Evolutionary conservation across 2,888 invertebrate genomes (phyloP), one percentile per base, ranked within the genome.

Genomic region (Rotaria magnacalcarata): DNA sequence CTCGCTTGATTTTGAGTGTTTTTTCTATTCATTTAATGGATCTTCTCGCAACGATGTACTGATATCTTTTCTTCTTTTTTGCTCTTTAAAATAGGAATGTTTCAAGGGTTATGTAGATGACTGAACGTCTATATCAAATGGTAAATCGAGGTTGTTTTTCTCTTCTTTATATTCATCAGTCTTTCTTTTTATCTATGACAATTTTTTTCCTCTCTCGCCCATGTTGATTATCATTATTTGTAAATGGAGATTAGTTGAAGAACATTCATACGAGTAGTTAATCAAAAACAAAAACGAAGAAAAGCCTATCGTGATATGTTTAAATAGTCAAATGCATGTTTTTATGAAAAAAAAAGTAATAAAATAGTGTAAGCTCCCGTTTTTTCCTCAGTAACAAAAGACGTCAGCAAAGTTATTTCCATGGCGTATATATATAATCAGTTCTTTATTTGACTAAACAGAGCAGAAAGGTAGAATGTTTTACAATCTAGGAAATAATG

Each of bases 161-260:
- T 67, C 16, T 27, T 34, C 27, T 67, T 4, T 16, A 67, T 67
- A 6, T 67, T 67, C 67, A 67, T 27, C 27, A 67, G 67, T 19
- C 67, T 27, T 14, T 34, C 27, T 60, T 67, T 67, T 67, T 41
- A 67, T 67, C 67, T 67, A 67, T 67, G 67, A 67, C 16, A 14
- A 67, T 34, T 34, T 41, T 41, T 41, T 34, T 67, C 34, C 34
- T 34, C 34, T 34, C 27, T 67, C 67, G 67, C 14, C 67, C 34
- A 16, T 67, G 27, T 24, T 67, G 67, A 67, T 67, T 67, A 67
- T 67, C 34, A 67, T 67, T 67, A 67, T 67, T 67, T 67, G 67
- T 67, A 34, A 67, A 34, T 67, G 34, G 24, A 67, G 19, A 67
- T 67, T 67, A 67, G 67, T 67, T 34, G 67, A 67, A 67, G 34